Conservation (phyloP, 2,797 vertebrate species). For the Lutra lutra region DNA sequence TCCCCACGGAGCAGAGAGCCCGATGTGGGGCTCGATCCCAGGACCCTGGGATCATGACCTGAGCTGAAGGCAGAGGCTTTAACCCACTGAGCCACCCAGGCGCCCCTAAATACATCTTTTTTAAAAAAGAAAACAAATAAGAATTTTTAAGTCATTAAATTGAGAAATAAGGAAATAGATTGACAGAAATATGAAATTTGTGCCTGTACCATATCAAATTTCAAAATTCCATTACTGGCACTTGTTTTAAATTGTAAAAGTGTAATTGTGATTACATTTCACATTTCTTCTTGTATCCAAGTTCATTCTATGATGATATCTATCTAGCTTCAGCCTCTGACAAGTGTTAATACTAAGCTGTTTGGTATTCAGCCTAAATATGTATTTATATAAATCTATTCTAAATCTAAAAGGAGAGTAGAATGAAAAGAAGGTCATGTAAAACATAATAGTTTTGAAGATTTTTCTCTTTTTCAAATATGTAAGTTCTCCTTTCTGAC, state of each 20-base stretch:
- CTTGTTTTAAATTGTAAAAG: neutral
- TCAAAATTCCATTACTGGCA: neutral
- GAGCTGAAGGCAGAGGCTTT: no score
- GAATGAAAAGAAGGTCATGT: neutral
- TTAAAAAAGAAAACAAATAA: conserved; percentile 21
- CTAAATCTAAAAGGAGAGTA: conserved; percentile 31
- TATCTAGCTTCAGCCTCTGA: neutral
- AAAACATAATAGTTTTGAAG: neutral
- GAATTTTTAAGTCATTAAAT: neutral
- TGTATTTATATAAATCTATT: neutral
- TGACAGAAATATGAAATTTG: neutral
- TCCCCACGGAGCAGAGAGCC: no score
- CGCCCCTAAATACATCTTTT: no score
- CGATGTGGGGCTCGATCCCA: no score
- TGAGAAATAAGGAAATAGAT: neutral
- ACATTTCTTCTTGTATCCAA: conserved; percentile 16
- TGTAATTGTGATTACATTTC: neutral
- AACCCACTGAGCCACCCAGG: no score
- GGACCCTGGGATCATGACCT: no score
- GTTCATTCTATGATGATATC: neutral
- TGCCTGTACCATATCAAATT: neutral
- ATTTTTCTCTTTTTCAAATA: conserved; percentile 31
- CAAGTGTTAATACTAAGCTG: neutral
- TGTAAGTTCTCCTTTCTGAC: conserved; percentile 22
- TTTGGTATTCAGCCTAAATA: neutral